Percentiles rank a stretch among this genome's conserved stretches.
Conservation (phyloP, 2,797 vertebrate species). For the Rousettus madagascariensis region DNA sequence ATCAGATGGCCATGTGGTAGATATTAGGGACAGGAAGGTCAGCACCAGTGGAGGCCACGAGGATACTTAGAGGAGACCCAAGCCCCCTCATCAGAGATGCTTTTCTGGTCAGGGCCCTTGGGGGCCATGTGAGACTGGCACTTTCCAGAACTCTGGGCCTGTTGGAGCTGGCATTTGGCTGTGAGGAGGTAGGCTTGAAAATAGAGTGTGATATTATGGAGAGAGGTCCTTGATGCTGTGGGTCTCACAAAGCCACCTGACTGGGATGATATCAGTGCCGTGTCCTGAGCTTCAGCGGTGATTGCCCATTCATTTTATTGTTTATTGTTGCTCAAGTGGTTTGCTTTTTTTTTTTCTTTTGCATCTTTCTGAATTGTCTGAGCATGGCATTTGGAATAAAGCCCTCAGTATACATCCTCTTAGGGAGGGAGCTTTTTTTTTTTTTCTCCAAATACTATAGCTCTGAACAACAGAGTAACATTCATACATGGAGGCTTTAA, state of each 20-base stretch:
- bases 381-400: slow-evolving; percentile 48
- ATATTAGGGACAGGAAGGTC: neutral
- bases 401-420: slow-evolving; percentile 55
- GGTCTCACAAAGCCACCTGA: slow-evolving; percentile 6
- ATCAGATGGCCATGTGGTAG: neutral
- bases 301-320: slow-evolving; percentile 40
- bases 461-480: slow-evolving; percentile 67
- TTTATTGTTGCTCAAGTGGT: neutral
- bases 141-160: neutral
- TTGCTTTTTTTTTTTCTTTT: slow-evolving; percentile 46
- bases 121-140: neutral
- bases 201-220: slow-evolving; percentile 15
- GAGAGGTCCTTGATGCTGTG: neutral
- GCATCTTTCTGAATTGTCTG: slow-evolving; percentile 56
- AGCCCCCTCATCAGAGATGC: fast-evolving
- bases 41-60: neutral
- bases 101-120: neutral
- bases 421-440: slow-evolving; percentile 54
- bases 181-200: slow-evolving; percentile 33
- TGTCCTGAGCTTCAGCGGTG: neutral
- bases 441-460: slow-evolving; percentile 55
- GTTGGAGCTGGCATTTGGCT: neutral
- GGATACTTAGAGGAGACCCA: neutral
- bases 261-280: neutral
- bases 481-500: slow-evolving; percentile 51